Conservation (phyloP, 2,113 vertebrate species). For the Dipodomys ordii region DNA sequence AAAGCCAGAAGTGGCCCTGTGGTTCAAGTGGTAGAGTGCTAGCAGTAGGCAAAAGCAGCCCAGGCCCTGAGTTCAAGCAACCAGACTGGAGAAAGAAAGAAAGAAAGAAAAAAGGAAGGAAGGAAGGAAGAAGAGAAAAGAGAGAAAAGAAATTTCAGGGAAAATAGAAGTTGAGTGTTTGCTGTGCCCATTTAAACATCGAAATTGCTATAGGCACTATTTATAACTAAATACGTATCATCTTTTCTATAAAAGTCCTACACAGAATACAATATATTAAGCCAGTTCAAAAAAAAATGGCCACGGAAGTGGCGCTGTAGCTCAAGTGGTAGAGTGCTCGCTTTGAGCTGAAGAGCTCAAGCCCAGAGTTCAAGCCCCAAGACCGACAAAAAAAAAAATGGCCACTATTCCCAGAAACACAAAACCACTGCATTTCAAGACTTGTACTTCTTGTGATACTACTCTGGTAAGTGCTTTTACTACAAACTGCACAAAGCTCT, state of each 20-base stretch:
- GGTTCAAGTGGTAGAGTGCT: no score
- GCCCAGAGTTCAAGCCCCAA: no score
- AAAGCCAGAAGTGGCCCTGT: no score
- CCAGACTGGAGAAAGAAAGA: no score
- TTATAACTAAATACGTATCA: neutral
- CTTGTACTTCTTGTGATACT: conserved; percentile 1
- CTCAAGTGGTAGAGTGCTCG: no score
- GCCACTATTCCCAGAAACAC: conserved; percentile 44
- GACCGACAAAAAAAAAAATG: neutral
- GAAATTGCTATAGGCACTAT: neutral
- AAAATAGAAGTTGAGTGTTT: conserved; percentile 31
- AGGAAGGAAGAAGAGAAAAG: no score
- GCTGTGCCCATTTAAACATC: conserved; percentile 25
- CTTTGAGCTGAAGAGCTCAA: no score
- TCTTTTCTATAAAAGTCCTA: conserved; percentile 24
- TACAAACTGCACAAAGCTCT: neutral
- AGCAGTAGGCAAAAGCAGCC: no score
- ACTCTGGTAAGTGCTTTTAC: neutral
- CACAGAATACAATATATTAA: neutral
- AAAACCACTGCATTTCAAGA: conserved; percentile 26
- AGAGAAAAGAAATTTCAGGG: neutral
- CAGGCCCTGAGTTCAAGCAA: no score
- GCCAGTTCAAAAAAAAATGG: conserved; percentile 1
- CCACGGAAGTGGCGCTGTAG: no score
- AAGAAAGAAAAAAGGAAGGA: no score